These are phyloP conservation scores for Hyles euphorbiae DNA, from an alignment of 1,140 invertebrate species.

Conservation along the genomic window DNA sequence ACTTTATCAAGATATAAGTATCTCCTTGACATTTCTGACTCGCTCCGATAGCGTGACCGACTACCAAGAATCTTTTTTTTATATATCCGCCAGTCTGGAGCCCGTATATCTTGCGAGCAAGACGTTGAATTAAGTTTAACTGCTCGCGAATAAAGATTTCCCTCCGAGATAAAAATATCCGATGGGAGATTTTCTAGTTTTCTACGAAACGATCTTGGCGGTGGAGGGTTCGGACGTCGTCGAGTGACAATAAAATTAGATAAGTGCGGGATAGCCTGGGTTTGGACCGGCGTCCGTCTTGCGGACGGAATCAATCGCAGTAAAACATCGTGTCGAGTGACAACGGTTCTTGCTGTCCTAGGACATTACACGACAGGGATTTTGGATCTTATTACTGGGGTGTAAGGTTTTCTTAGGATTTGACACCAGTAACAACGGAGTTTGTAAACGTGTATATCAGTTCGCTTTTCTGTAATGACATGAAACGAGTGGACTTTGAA, in stretches of 20 bases:
- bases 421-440: constrained; percentile 13
- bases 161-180: constrained; percentile 55
- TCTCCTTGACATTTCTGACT: constrained; percentile 7
- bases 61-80: constrained; percentile 22
- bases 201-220: constrained; percentile 38
- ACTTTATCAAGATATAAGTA: constrained; percentile 8
- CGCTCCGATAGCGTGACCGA: constrained; percentile 16
- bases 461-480: constrained; percentile 56
- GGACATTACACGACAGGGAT: constrained; percentile 18
- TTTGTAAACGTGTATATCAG: constrained; percentile 44
- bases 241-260: constrained; percentile 73
- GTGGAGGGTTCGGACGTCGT: constrained; percentile 50
- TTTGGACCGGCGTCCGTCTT: constrained; percentile 50
- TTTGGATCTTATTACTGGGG: constrained; percentile 22
- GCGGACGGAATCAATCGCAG: constrained; percentile 66
- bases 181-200: constrained; percentile 57
- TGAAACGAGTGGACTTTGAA: constrained; percentile 60
- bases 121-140: constrained; percentile 58
- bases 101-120: constrained; percentile 32
- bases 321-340: constrained; percentile 56
- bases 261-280: constrained; percentile 60
- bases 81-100: constrained; percentile 18
- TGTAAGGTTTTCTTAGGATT: neutral
- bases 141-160: constrained; percentile 60
- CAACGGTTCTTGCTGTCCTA: constrained; percentile 22